Evolutionary conservation across 2,113 vertebrate species (phyloP).

Genomic region (Heteronetta atricapilla): DNA sequence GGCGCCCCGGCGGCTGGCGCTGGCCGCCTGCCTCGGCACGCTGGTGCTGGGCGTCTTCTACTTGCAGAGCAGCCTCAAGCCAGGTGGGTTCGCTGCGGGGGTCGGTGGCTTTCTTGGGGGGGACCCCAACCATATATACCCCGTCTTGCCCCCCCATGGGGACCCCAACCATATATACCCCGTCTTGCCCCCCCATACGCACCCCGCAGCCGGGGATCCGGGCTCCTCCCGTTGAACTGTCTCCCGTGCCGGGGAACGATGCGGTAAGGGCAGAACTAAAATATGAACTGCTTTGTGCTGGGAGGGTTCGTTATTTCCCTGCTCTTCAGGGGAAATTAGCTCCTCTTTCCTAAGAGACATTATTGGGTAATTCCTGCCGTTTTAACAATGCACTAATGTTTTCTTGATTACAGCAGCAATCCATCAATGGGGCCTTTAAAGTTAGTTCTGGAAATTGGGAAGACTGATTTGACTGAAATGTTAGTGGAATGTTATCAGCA

Average conservation of each 20-base stretch:
- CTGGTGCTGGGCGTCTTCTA: slow-evolving; percentile 82
- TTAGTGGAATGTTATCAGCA: slow-evolving; percentile 9
- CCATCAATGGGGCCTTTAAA: slow-evolving; percentile 36
- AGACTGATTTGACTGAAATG: neutral
- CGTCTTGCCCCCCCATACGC: too few species aligned
- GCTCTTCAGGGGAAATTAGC: neutral
- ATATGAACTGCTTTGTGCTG: neutral
- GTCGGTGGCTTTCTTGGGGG: too few species aligned
- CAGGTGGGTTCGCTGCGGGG: slow-evolving; percentile 76
- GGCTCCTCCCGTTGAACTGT: too few species aligned
- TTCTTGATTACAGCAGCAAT: slow-evolving; percentile 12
- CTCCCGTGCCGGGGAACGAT: neutral
- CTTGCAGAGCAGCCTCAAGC: slow-evolving; percentile 79
- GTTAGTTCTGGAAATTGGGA: neutral
- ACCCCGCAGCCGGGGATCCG: too few species aligned
- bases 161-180: too few species aligned
- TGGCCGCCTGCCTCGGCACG: slow-evolving; percentile 80
- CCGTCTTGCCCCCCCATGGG: neutral
- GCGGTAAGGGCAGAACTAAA: neutral
- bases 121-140: neutral
- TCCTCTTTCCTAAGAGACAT: neutral
- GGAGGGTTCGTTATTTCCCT: neutral
- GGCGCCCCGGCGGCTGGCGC: slow-evolving; percentile 68
- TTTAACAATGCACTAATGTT: slow-evolving; percentile 18
- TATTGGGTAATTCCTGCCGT: neutral